Conservation (phyloP, 35 echinoderm and acorn worm genomes). For the Antedon bifida region DNA sequence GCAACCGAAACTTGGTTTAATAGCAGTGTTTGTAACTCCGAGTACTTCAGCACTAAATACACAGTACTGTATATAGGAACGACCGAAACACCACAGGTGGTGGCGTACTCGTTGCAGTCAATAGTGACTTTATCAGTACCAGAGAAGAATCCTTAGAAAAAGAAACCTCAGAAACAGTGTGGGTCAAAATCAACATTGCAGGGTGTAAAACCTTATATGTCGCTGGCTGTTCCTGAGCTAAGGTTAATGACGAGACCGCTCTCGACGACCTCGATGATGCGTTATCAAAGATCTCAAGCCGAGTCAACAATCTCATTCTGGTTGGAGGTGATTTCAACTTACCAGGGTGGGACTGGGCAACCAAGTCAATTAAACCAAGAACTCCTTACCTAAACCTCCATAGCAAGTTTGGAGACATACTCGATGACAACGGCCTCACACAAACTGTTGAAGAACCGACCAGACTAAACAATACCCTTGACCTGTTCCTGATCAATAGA, state of each 20-base stretch:
- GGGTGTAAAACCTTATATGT: neutral
- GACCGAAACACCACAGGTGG: slow-evolving; percentile 11
- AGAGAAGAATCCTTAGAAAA: neutral
- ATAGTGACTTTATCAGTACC: slow-evolving; percentile 17
- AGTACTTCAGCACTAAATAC: slow-evolving; percentile 36
- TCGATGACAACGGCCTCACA: too few species aligned
- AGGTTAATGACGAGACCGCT: neutral
- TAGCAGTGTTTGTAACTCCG: neutral
- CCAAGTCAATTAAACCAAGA: too few species aligned
- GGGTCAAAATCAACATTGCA: neutral
- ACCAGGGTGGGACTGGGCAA: too few species aligned
- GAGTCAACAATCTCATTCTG: neutral
- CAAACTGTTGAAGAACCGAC: too few species aligned
- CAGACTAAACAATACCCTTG: too few species aligned
- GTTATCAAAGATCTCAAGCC: neutral
- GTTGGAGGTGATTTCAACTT: too few species aligned
- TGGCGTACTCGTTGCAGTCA: slow-evolving; percentile 33
- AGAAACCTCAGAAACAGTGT: neutral
- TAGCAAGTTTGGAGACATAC: too few species aligned
- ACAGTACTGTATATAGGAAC: slow-evolving; percentile 27
- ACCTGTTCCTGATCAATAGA: too few species aligned
- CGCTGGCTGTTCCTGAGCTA: neutral
- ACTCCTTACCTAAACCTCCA: too few species aligned
- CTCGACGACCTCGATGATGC: neutral
- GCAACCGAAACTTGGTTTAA: neutral